Evolutionary conservation across 2,888 invertebrate genomes (phyloP), one percentile per base, ranked within the genome.

Genomic region (Chironomus tentans): DNA sequence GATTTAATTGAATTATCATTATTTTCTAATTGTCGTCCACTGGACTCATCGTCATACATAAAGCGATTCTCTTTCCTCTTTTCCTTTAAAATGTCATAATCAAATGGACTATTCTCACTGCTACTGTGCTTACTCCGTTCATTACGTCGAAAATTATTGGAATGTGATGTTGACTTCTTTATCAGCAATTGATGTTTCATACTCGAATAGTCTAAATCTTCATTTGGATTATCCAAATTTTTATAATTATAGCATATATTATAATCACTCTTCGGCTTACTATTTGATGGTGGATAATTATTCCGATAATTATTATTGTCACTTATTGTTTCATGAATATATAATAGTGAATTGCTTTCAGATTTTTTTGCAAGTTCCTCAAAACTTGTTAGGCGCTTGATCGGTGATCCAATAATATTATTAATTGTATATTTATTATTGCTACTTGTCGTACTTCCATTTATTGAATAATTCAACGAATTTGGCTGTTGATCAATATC

Each of bases 371-470:
- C 79, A 38, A 79, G 56, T 50, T 79, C 77, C 74, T 79, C 79
- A 72, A 79, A 79, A 10, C 79, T 79, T 61, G 79, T 79, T 78
- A 79, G 78, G 18, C 77, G 68, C 77, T 79, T 78, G 12, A 76
- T 46, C 13, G 69, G 47, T n/a, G 69, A 46, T 65, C 15, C 7
- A 65, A 18, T 24, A 22, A 18, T 47, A n/a, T 46, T 68, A 38
- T 21, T 68, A 28, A 18, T 15, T 21, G 50, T 75, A 18, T 65
- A 22, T 21, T 68, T 69, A 38, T 68, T 74, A 76, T 76, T 69
- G 65, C 46, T 75, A 48, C 68, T 75, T 21, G 48, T 47, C 18
- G 68, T 50, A 18, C 38, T 68, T 68, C 68, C 74, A 22, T 21
- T 69, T 21, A 56, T 13, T 13, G 56, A 47, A 73, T 77, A 75